Conservation (phyloP, 2,797 vertebrate genomes). For the Phoeniculus purpureus region DNA sequence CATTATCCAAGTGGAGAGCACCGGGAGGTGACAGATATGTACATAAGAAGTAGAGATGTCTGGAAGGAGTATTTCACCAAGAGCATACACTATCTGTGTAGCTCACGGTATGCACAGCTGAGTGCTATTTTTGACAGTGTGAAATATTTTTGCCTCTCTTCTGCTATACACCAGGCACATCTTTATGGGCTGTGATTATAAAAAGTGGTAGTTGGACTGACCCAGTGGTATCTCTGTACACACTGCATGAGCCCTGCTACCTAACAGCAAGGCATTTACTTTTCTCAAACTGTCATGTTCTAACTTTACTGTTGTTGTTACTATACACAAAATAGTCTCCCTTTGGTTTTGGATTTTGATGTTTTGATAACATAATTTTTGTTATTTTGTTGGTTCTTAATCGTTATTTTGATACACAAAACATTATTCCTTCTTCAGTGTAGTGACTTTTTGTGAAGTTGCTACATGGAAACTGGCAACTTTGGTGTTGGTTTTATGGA, state of each 20-base stretch:
- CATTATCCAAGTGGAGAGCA: not conserved
- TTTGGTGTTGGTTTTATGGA: not conserved
- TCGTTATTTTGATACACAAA: not conserved
- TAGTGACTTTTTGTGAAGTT: not conserved
- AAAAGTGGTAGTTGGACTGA: not conserved
- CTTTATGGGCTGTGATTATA: not conserved
- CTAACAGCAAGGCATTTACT: not conserved
- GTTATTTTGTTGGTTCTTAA: not conserved
- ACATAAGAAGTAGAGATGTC: not conserved
- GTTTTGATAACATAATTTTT: not conserved
- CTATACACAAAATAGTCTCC: not conserved
- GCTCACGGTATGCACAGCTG: not conserved
- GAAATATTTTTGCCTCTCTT: not conserved
- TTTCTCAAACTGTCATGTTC: not conserved
- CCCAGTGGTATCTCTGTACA: not conserved
- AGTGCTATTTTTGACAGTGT: not conserved
- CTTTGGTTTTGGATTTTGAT: not conserved
- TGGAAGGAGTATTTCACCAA: not conserved
- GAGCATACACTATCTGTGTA: not conserved
- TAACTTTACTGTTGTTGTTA: not conserved
- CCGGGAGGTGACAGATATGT: not conserved
- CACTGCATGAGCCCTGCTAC: not conserved
- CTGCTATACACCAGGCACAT: fast-evolving
- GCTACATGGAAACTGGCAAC: not conserved
- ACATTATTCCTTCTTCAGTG: not conserved